These are phyloP conservation scores for Synanthedon vespiformis DNA, from an alignment of 2,888 invertebrate species.

Conservation along the genomic window DNA sequence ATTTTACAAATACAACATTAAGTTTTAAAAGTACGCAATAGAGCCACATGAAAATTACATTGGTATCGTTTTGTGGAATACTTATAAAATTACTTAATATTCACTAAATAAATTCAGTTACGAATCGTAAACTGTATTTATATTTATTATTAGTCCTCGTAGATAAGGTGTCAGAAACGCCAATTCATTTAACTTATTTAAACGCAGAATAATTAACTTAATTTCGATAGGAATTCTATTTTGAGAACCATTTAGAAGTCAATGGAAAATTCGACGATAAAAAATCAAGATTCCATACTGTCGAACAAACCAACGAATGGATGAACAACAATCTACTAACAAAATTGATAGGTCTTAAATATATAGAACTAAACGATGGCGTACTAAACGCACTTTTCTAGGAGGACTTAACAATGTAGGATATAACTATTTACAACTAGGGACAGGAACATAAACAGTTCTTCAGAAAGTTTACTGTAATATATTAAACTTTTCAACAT, in stretches of 20 bases:
- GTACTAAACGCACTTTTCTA: slow-evolving; percentile 15
- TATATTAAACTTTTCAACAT: slow-evolving; percentile 62
- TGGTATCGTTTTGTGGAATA: slow-evolving; percentile 46
- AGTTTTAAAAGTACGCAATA: slow-evolving; percentile 50
- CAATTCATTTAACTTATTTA: too few relatives aligned
- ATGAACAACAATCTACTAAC: too few relatives aligned
- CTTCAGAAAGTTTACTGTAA: slow-evolving; percentile 57
- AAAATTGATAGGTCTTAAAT: too few relatives aligned
- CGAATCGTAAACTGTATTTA: slow-evolving; percentile 27
- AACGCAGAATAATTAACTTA: too few relatives aligned
- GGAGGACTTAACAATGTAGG: slow-evolving; percentile 1
- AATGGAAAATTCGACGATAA: too few relatives aligned
- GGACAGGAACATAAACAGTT: slow-evolving; percentile 67
- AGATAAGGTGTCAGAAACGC: too few relatives aligned
- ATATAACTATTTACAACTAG: slow-evolving; percentile 56
- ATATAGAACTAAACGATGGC: too few relatives aligned
- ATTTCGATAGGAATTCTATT: too few relatives aligned
- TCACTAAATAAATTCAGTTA: slow-evolving; percentile 13
- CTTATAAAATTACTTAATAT: slow-evolving; percentile 16
- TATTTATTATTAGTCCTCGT: slow-evolving; percentile 7
- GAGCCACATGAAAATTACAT: slow-evolving; percentile 40
- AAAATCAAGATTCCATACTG: too few relatives aligned
- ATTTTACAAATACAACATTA: slow-evolving; percentile 59
- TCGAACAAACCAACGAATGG: too few relatives aligned
- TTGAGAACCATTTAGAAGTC: too few relatives aligned